Evolutionary conservation across 2,113 vertebrate genomes (phyloP), one percentile per base, ranked within the genome.

Genomic region (Scomber scombrus): DNA sequence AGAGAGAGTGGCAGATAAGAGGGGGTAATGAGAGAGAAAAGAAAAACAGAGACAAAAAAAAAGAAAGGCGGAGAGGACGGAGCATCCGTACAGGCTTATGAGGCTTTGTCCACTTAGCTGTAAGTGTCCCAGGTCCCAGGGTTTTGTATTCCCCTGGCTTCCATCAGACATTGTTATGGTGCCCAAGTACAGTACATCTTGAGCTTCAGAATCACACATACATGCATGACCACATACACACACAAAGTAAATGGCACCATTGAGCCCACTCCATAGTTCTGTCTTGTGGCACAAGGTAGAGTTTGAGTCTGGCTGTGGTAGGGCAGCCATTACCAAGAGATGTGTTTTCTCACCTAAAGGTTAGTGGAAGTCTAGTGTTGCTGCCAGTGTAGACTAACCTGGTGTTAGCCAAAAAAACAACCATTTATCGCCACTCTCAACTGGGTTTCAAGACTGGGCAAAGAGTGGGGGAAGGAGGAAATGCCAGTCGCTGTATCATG

Each of bases 321-420:
- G 79, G 66, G 71, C 70, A 71, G 49, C 55, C 60, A 81, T 86
- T 77, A 76, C 47, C 9, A 2, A 73, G 68, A 85, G 56, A 73
- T 34, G 5, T 56, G 70, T 77, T 85, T 85, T 58, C 67, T 78
- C 67, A 52, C 69, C 71, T 75, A 83, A 87, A 90, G 76, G 90
- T 90, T 71, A 78, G 67, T 86, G 84, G 85, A 90, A 90, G 85
- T 87, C 21, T 83, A 74, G 81, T 74, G 82, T 87, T 86, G 75
- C 90, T 54, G 52, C 54, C 40, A 66, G 74, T 87, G 60, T 72
- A 72, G 71, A 55, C 67, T 83, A 65, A 43, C 62, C 34, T 21
- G 75, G 47, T 72, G 60, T 63, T 43, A 6, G 60, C 88, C 80
- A 81, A 76, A 81, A 84, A 52, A 26, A 40, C 18, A 86, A 78